A percentile compares a stretch with the other conserved stretches of the same genome.
Conservation (phyloP, 2,113 vertebrate species). For the Acrocephalus arundinaceus region DNA sequence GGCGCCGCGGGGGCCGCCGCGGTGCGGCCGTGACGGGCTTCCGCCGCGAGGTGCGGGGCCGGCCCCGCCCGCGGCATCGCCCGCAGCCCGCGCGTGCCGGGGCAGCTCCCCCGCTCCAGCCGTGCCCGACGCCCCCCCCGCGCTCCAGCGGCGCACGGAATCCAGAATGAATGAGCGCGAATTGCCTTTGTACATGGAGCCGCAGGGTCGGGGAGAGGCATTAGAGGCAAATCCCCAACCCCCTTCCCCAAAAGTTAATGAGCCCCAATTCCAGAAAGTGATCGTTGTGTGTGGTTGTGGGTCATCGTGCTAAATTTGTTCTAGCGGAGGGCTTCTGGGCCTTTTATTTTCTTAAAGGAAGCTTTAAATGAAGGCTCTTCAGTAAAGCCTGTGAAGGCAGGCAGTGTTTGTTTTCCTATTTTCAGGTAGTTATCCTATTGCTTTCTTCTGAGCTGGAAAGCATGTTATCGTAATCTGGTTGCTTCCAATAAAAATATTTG, state of each 20-base stretch:
- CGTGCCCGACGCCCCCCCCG: fast-evolving
- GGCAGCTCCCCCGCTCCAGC: not conserved
- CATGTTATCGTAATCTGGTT: not conserved
- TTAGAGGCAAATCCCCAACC: not conserved
- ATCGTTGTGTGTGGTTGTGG: not conserved
- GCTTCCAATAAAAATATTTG: slow-evolving; percentile 56
- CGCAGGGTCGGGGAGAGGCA: not conserved
- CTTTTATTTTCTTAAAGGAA: not conserved
- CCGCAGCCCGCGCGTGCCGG: not conserved
- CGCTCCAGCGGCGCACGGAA: not conserved
- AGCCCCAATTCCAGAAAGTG: not conserved
- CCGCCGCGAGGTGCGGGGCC: not conserved
- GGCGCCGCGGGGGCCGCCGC: not conserved
- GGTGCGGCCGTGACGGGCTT: not conserved
- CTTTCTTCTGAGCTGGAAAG: not conserved
- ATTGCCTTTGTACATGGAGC: not conserved
- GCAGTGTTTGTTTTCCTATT: not conserved
- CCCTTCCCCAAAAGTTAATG: not conserved
- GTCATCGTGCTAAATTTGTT: not conserved
- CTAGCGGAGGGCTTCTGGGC: not conserved
- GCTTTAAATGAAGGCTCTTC: not conserved
- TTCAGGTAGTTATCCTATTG: slow-evolving; percentile 25
- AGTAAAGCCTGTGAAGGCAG: not conserved
- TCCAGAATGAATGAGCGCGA: not conserved
- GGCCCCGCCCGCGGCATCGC: not conserved